Evolutionary conservation across 2,797 vertebrate genomes (phyloP), one percentile per base, ranked within the genome.

Genomic region (Oreortyx pictus): DNA sequence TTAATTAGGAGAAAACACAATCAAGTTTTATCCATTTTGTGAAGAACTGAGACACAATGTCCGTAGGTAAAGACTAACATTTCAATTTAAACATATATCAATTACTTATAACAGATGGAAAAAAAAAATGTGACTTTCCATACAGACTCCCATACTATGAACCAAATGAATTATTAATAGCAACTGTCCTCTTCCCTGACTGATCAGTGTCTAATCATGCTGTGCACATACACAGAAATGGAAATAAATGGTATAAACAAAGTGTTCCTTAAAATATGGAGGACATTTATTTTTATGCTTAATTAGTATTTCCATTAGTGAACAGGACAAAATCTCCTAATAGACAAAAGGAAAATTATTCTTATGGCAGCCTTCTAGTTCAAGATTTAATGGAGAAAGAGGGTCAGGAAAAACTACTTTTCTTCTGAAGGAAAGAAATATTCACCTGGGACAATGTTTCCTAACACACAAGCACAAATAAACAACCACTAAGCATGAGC

Each of bases 131-230:
- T 84, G 19, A 85, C 43, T 93, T 95, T 74, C 46, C 31, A 67
- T 31, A 33, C 29, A 92, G 66, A 95, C 60, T 90, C 88, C 77
- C 91, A 67, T 14, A 83, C 47, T 33, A 92, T 88, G 74, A 83
- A 94, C 66, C 71, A 95, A 90, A 23, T 62, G 37, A 95, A 96
- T 90, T 96, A 95, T 95, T 97, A 95, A 61, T 76, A 95, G 39
- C 49, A 95, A 91, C 65, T 81, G 97, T 82, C 76, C 49, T 60
- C 19, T 83, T 96, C 39, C 47, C 84, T 75, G 50, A 60, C 29
- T 95, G 27, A 75, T 90, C 67, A 87, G 85, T 96, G 50, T 91
- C 54, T 95, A 94, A 91, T 90, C 61, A 88, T 71, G 25, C 60
- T 83, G 66, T 50, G 57, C 41, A 76, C 31, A 71, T 87, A 79